These are phyloP conservation scores for Agonopterix heracliana DNA, from an alignment of 2,888 invertebrate genomes.

Conservation along the genomic window DNA sequence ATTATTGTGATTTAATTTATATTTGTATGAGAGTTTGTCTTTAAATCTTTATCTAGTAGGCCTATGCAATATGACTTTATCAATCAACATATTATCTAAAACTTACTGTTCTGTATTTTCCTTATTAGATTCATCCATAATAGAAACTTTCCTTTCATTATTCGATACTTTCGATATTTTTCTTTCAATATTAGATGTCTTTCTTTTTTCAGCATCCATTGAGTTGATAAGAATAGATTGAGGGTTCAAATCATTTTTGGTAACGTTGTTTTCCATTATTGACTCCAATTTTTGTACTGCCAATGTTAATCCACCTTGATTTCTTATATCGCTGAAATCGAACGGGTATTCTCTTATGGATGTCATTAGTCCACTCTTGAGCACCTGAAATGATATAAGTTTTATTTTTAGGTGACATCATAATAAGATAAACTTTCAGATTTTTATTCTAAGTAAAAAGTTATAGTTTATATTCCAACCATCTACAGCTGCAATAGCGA, in stretches of 20 bases:
- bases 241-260: background rate
- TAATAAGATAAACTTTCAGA: background rate
- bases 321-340: conserved; percentile 15
- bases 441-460: too few species aligned
- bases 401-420: background rate
- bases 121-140: conserved; percentile 44
- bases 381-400: conserved; percentile 6
- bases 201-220: conserved; percentile 3
- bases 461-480: too few species aligned
- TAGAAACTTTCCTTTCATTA: conserved; percentile 48
- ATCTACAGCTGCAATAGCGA: too few species aligned
- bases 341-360: conserved; percentile 26
- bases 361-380: conserved; percentile 15
- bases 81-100: too few species aligned
- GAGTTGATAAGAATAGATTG: conserved; percentile 7
- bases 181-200: conserved; percentile 1
- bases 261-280: background rate
- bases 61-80: too few species aligned
- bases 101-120: conserved; percentile 21
- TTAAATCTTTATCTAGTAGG: too few species aligned
- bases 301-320: background rate
- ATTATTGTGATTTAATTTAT: too few species aligned
- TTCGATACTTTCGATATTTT: conserved; percentile 62
- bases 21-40: too few species aligned
- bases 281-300: background rate